phyloP scores from a whole-genome alignment of 2,888 invertebrate species.

The Oxytorus armatus region DNA sequence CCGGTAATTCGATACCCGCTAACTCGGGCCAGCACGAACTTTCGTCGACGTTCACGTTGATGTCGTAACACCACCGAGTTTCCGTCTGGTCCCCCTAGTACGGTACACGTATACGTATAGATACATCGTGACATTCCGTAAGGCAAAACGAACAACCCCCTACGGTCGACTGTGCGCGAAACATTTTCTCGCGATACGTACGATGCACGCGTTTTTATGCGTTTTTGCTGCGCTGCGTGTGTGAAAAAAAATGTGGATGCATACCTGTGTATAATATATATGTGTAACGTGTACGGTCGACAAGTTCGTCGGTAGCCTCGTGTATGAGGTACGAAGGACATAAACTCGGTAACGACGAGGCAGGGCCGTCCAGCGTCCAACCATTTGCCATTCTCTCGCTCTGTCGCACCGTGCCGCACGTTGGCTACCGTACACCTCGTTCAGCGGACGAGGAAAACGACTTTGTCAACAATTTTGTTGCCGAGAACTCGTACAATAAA shows the following conservation, averaged over 20 bases:
- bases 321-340: conserved; percentile 58
- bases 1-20: conserved; percentile 75
- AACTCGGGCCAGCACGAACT: conserved; percentile 16
- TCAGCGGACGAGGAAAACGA: conserved; percentile 49
- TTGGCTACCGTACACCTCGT: conserved; percentile 29
- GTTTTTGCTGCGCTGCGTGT: background rate
- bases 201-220: conserved; percentile 19
- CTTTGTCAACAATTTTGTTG: conserved; percentile 54
- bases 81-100: conserved; percentile 1
- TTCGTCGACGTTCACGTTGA: conserved; percentile 7
- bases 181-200: conserved; percentile 38
- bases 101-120: background rate
- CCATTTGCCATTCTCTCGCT: conserved; percentile 16
- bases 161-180: conserved; percentile 30
- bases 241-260: background rate
- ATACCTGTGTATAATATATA: background rate
- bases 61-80: conserved; percentile 27
- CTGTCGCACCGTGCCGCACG: background rate
- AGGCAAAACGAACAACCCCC: conserved; percentile 6
- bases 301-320: conserved; percentile 31
- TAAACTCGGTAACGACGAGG: conserved; percentile 60
- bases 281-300: conserved; percentile 4
- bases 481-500: conserved; percentile 38
- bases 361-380: conserved; percentile 13
- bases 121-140: conserved; percentile 28